Evolutionary conservation across 2,113 vertebrate species (phyloP).

Genomic region (Indicator indicator): DNA sequence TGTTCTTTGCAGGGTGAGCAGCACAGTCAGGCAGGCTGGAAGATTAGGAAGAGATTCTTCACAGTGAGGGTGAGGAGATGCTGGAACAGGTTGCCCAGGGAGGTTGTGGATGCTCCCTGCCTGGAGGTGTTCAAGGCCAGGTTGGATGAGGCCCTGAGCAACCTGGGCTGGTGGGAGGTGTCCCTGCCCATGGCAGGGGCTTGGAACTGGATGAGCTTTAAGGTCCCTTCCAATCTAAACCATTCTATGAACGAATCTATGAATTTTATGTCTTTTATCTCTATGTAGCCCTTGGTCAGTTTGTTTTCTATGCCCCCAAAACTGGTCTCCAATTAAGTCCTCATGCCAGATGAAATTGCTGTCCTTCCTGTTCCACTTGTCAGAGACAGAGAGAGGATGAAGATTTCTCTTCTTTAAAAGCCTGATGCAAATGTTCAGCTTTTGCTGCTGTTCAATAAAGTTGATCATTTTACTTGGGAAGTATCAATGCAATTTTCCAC

Average conservation of each 20-base stretch:
- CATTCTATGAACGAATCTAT: no score
- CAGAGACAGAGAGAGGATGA: not conserved
- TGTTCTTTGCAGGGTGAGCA: not conserved
- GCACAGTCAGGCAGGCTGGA: not conserved
- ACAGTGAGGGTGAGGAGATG: no score
- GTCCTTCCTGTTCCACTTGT: not conserved
- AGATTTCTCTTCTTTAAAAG: slow-evolving; percentile 18
- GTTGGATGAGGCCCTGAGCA: no score
- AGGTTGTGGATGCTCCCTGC: no score
- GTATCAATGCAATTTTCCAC: slow-evolving; percentile 71
- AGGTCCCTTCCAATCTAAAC: no score
- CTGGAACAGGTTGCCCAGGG: no score
- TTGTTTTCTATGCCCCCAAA: not conserved
- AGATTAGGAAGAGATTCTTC: no score
- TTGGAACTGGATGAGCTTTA: no score
- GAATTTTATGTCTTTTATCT: not conserved
- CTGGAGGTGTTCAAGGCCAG: no score
- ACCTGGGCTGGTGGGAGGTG: no score
- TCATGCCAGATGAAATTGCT: not conserved
- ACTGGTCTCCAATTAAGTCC: slow-evolving; percentile 18
- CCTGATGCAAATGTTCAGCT: slow-evolving; percentile 45
- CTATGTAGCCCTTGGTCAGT: not conserved
- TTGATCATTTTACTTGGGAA: slow-evolving; percentile 50
- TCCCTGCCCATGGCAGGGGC: no score
- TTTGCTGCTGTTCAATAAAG: slow-evolving; percentile 51